A percentile compares a stretch with the other conserved stretches of the same genome.
phyloP scores from a whole-genome alignment of 1,140 invertebrate species.

The Bicyclus anynana region DNA sequence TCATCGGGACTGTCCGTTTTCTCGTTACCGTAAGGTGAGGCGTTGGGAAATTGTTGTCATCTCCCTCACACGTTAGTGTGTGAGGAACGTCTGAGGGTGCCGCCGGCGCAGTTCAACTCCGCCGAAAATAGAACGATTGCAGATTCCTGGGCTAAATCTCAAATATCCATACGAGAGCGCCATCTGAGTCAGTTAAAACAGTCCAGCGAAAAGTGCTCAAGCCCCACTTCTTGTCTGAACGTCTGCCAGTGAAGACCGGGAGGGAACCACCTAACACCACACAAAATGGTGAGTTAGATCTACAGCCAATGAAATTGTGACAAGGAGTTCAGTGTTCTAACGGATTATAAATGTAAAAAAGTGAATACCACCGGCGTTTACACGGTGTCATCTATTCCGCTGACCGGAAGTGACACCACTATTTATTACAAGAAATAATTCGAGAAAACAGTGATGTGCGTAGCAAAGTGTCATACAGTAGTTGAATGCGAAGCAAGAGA shows the following conservation, averaged over 20 bases:
- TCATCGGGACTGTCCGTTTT: conserved; percentile 34
- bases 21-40: conserved; percentile 4
- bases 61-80: conserved; percentile 47
- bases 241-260: conserved; percentile 82
- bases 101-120: conserved; percentile 54
- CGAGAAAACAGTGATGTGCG: conserved; percentile 56
- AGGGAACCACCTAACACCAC: conserved; percentile 76
- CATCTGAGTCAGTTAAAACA: conserved; percentile 86
- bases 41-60: conserved; percentile 54
- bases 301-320: conserved; percentile 66
- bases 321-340: conserved; percentile 63
- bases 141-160: conserved; percentile 79
- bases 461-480: conserved; percentile 44
- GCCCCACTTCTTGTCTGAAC: conserved; percentile 86
- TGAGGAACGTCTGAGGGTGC: conserved; percentile 36
- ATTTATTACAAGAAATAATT: conserved; percentile 20
- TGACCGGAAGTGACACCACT: conserved; percentile 57
- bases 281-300: conserved; percentile 82
- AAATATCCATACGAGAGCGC: conserved; percentile 79
- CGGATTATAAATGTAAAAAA: conserved; percentile 51
- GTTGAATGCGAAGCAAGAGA: neutral
- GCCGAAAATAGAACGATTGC: conserved; percentile 76
- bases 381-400: conserved; percentile 52
- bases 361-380: conserved; percentile 43
- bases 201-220: conserved; percentile 79